Evolutionary conservation across 2,797 vertebrate genomes (phyloP).

Genomic region (Vultur gryphus): DNA sequence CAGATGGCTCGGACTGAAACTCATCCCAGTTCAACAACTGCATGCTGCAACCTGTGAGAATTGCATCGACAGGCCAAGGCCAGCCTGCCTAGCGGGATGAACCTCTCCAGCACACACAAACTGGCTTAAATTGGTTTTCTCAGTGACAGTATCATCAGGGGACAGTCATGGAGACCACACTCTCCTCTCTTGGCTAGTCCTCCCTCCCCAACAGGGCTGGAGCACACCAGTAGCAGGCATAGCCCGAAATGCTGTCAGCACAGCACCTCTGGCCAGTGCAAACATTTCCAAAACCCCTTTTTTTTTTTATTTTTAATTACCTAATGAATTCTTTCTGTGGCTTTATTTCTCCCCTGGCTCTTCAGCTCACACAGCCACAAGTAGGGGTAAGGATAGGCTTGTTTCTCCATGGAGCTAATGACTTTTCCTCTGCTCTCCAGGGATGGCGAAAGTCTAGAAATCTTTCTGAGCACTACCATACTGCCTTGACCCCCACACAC

Average conservation of each 20-base stretch:
- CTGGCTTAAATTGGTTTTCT: background rate
- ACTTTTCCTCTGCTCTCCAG: slow-evolving; percentile 16
- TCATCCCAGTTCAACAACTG: background rate
- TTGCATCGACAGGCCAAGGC: background rate
- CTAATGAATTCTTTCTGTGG: background rate
- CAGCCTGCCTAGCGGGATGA: background rate
- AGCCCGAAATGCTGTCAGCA: background rate
- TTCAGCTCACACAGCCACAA: background rate
- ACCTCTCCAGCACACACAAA: background rate
- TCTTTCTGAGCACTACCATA: background rate
- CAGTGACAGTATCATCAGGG: background rate
- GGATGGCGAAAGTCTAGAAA: slow-evolving; percentile 30
- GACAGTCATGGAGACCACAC: background rate
- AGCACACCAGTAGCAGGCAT: background rate
- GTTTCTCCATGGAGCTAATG: slow-evolving; percentile 20
- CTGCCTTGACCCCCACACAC: background rate
- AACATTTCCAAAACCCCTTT: background rate
- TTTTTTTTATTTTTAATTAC: background rate
- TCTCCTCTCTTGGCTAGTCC: background rate
- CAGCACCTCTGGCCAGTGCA: background rate
- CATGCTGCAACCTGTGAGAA: background rate
- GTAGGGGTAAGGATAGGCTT: background rate
- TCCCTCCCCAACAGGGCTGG: background rate
- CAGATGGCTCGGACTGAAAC: background rate
- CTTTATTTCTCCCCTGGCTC: background rate